Evolutionary conservation across 53 echinoderm and acorn worm species (phyloP), one percentile per base, ranked within the genome.

Genomic region (Echinometra lucunter): DNA sequence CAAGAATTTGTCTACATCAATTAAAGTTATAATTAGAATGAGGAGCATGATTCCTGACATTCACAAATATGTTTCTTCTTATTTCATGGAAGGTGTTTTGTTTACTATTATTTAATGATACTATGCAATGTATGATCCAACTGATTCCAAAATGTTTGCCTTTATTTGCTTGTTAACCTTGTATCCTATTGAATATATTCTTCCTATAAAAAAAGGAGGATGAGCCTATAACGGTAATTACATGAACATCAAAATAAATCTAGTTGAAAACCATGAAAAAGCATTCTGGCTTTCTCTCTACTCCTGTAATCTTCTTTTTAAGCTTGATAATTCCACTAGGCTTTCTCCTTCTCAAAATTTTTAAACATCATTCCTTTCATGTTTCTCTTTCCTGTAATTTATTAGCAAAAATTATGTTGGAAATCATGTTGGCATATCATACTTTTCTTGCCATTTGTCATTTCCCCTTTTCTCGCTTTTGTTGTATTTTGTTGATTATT

Each of bases 331-430:
- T 34, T 72, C 72, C 35, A 72, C 72, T 8, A 72, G 72, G 72
- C 72, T 72, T 32, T 72, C 35, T 72, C 21, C 72, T 2, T 72
- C 72, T 32, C 35, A 3, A 72, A 72, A 72, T 72, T 35, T 72
- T 53, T 72, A 72, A 34, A 28, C 72, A 72, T 72, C 72, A 72
- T 72, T 72, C 72, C 32, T 32, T 72, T 72, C 72, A 72, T 72
- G 10, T 72, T 72, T 72, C 72, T 72, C 32, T 72, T 70, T 34
- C 28, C 72, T 34, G 72, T 72, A 72, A 2, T 35, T 72, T 72
- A 16, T 72, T 16, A 35, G 32, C 32, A 34, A 72, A n/a, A 72
- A 72, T 72, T 72, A 72, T 34, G 35, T 72, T 72, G 72, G 72
- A 72, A 72, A 72, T 35, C 72, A 35, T 72, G 30, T 72, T 34